Evolutionary conservation across 1,140 invertebrate genomes (phyloP).

Genomic region (Helicoverpa zea): DNA sequence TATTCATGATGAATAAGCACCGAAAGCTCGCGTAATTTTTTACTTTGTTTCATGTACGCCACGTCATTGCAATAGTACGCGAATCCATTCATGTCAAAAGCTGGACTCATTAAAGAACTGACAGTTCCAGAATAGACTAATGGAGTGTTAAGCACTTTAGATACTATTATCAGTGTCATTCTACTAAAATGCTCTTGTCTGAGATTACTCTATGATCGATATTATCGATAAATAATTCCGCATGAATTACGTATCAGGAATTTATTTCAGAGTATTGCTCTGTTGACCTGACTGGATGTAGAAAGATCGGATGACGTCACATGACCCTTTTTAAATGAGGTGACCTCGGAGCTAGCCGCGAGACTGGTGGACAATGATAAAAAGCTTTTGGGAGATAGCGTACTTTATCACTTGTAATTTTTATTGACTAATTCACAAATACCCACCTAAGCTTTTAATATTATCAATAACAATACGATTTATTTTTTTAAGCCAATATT

Average conservation of each 20-base stretch:
- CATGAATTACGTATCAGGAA: background rate
- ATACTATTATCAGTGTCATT: slow-evolving; percentile 46
- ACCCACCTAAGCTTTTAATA: background rate
- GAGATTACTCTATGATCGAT: slow-evolving; percentile 22
- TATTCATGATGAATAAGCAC: too few relatives aligned
- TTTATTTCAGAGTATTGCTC: background rate
- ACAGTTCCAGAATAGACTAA: slow-evolving; percentile 17
- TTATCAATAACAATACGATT: too few relatives aligned
- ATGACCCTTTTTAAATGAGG: background rate
- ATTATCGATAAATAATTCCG: background rate
- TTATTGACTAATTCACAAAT: too few relatives aligned
- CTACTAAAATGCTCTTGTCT: slow-evolving; percentile 1
- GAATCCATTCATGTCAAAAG: background rate
- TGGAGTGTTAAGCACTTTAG: slow-evolving; percentile 35
- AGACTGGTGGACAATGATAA: too few relatives aligned
- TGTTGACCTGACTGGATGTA: background rate
- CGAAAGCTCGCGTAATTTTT: too few relatives aligned
- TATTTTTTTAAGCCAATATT: too few relatives aligned
- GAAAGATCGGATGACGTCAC: background rate
- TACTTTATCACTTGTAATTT: too few relatives aligned
- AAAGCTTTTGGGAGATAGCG: too few relatives aligned
- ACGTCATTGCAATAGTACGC: background rate
- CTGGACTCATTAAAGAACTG: background rate
- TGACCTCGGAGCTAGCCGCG: background rate
- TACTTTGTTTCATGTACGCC: background rate